Evolutionary conservation across 2,797 vertebrate species (phyloP).

Genomic region (Coracias cyanogaster): DNA sequence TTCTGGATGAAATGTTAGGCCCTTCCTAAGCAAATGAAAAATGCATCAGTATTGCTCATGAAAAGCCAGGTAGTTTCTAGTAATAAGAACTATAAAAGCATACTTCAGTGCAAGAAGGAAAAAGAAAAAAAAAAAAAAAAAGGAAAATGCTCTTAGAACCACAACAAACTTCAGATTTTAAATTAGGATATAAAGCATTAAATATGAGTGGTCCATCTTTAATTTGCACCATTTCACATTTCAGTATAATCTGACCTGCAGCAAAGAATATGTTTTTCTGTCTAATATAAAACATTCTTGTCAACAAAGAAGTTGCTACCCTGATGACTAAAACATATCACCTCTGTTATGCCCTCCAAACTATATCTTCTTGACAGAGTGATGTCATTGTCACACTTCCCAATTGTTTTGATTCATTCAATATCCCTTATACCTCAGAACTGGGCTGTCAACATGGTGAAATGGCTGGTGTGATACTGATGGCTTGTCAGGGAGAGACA

Average conservation of each 20-base stretch:
- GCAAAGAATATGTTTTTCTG: neutral
- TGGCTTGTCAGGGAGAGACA: neutral
- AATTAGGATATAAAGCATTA: neutral
- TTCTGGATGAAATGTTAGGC: neutral
- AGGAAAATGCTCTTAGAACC: neutral
- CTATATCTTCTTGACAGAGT: neutral
- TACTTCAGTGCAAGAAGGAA: neutral
- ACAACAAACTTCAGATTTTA: neutral
- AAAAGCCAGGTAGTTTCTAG: neutral
- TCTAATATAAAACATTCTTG: neutral
- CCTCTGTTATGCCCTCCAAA: neutral
- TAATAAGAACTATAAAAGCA: neutral
- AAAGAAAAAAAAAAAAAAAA: neutral
- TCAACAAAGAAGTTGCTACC: neutral
- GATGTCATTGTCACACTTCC: neutral
- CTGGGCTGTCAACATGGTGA: neutral
- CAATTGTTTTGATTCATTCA: constrained; percentile 36
- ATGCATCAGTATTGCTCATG: neutral
- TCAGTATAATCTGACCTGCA: neutral
- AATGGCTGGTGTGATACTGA: neutral
- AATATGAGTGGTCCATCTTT: neutral
- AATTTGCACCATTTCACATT: neutral
- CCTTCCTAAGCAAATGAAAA: neutral
- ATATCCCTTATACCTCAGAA: neutral
- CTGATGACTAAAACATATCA: neutral